Base-by-base conservation (phyloP, 2,113 vertebrate genomes). In the Telmatochromis sp. region DNA sequence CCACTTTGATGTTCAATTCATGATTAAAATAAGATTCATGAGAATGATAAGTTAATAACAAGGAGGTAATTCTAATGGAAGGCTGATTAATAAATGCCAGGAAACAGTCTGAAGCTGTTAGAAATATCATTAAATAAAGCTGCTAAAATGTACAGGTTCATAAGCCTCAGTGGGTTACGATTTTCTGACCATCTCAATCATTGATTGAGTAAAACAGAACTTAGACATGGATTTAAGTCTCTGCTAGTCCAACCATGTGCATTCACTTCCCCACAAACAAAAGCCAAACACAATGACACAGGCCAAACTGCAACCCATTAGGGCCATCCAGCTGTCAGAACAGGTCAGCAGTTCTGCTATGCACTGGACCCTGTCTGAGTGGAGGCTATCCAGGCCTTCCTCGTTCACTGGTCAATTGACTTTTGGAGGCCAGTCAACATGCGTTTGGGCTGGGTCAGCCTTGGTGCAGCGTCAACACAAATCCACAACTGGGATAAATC, bases 271-370 rank as follows among this genome's bases (percentile, higher is more conserved):
- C 47, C 35, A 47, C 47, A 89, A 89, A 93, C 86, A 79, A 91
- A 92, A 89, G 81, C 81, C 87, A 37, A 84, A 93, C 81, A 63
- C 80, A 90, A 87, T 86, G 90, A 91, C 86, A 89, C 57, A 42
- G 84, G 55, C 90, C 87, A 92, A 93, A 92, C 89, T 89, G 84
- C 82, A 87, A 86, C 70, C 86, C 63, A 82, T 92, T 93, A 92
- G 40, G 82, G 82, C 87, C 86, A 87, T 78, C 87, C 87, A 95
- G 90, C 88, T 94, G 91, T 94, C 93, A 92, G 81, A 90, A 86
- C 86, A 93, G 94, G 91, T 94, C 91, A 90, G 89, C 83, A 81
- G 79, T 73, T 89, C 58, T 89, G 85, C 73, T 47, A 47, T 73
- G 84, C 80, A 82, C 57, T 84, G 37, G 82, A 90, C 81, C 82